phyloP scores from a whole-genome alignment of 37 sponge, comb jelly and placozoan species.

The Amphimedon queenslandica region DNA sequence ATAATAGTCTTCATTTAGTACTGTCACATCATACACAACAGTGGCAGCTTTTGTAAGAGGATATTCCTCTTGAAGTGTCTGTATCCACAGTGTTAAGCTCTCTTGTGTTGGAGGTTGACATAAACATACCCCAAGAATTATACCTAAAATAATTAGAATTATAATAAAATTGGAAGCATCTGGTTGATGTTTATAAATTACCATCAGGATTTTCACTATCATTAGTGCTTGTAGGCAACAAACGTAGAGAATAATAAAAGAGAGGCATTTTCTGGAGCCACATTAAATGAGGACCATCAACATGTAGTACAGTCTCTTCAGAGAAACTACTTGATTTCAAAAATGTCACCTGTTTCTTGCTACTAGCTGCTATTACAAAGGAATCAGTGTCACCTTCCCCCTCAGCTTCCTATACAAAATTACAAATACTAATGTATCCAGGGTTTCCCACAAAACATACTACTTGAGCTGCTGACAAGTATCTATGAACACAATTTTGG shows the following conservation, averaged over 20 bases:
- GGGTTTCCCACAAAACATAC: too few species aligned
- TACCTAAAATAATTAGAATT: constrained; percentile 16
- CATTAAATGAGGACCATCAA: constrained; percentile 80
- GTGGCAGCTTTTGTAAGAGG: constrained; percentile 27
- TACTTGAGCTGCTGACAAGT: too few species aligned
- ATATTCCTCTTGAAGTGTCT: constrained; percentile 15
- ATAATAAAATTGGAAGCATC: not conserved
- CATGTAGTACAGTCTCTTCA: constrained; percentile 31
- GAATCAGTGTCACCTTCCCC: not conserved
- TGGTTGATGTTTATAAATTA: not conserved
- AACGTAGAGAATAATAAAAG: constrained; percentile 61
- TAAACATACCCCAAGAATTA: constrained; percentile 50
- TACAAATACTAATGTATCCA: too few species aligned
- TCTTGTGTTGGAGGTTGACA: constrained; percentile 37
- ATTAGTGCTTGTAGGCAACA: not conserved
- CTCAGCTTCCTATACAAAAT: not conserved
- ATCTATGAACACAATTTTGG: too few species aligned
- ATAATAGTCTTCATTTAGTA: not conserved
- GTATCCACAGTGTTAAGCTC: constrained; percentile 32
- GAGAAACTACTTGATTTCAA: constrained; percentile 16
- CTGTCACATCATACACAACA: constrained; percentile 41
- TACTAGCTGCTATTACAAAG: not conserved
- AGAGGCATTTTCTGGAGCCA: constrained; percentile 65
- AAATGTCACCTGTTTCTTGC: constrained; percentile 9
- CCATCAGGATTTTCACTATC: constrained; percentile 9